Evolutionary conservation across 2,113 vertebrate species (phyloP).

Genomic region (Phoenicopterus ruber): DNA sequence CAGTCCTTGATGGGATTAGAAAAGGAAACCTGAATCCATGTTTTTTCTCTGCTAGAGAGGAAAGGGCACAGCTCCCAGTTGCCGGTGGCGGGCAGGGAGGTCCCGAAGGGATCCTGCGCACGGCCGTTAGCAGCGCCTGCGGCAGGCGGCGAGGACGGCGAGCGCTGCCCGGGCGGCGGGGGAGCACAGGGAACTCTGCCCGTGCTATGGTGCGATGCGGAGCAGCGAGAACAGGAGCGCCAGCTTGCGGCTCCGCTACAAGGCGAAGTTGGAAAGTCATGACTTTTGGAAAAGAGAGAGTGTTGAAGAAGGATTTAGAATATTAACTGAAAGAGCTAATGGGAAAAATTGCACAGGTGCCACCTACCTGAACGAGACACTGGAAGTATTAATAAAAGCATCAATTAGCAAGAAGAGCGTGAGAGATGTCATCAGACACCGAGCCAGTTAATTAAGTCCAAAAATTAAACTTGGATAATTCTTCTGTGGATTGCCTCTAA

Average conservation of each 20-base stretch:
- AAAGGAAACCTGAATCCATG: background rate
- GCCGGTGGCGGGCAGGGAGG: background rate
- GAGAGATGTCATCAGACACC: background rate
- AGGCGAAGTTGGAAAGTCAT: accelerated
- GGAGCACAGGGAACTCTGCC: background rate
- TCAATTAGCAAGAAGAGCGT: background rate
- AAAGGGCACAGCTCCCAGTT: background rate
- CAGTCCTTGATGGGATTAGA: background rate
- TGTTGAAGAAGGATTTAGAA: background rate
- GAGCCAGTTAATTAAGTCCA: background rate
- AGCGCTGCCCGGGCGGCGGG: background rate
- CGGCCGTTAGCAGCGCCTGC: accelerated
- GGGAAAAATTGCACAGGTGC: background rate
- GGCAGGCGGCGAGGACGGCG: background rate
- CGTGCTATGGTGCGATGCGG: accelerated
- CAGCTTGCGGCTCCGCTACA: background rate
- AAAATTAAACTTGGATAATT: background rate
- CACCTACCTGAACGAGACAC: background rate
- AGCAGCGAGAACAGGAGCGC: background rate
- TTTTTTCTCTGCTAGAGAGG: background rate
- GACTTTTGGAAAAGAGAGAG: background rate
- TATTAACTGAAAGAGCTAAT: background rate
- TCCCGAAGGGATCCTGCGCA: background rate
- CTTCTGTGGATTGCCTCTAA: background rate
- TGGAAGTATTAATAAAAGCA: background rate